Evolutionary conservation across 2,797 vertebrate species (phyloP), one percentile per base, ranked within the genome.

Genomic region (Menidia menidia): DNA sequence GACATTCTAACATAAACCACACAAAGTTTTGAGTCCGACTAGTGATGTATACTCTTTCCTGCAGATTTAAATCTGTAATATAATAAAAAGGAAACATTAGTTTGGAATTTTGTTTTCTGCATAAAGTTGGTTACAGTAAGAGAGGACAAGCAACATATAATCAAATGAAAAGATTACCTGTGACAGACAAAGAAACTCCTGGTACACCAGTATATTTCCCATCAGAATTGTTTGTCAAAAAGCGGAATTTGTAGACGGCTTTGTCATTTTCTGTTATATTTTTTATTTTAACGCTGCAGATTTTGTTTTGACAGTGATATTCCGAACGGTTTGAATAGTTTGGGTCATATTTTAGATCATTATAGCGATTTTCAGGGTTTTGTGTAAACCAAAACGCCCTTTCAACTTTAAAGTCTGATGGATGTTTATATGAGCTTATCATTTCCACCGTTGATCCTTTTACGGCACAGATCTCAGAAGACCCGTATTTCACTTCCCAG

Each of bases 381-480:
- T 63, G 4, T 33, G 4, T 43, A 33, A 57, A 63, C 68, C 60
- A 71, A 4, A 52, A 44, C 33, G 0, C 4, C 16, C 44, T 4
- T 0, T 9, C 0, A 43, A 57, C 18, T n/a, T 0, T 0, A 19
- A 3, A 32, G 2, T 1, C 0, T 16, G 2, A 0, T 48, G 54
- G 54, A 47, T 58, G 4, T 0, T 0, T n/a, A 18, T 52, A 13
- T 0, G 0, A 10, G 52, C 71, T 57, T 6, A 0, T 1, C 7
- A 74, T 57, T 13, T 0, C 3, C 43, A 52, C 39, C n/a, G 58
- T 31, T n/a, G 68, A 70, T 70, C 43, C 43, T 41, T 48, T 18
- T 10, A 41, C 35, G 18, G 51, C 58, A 54, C 67, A 70, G 35
- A 61, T 55, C 48, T 30, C 57, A 14, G 9, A 10, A 1, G 51